Evolutionary conservation across 2,113 vertebrate genomes (phyloP).

Genomic region (Pelecanoides urinatrix): DNA sequence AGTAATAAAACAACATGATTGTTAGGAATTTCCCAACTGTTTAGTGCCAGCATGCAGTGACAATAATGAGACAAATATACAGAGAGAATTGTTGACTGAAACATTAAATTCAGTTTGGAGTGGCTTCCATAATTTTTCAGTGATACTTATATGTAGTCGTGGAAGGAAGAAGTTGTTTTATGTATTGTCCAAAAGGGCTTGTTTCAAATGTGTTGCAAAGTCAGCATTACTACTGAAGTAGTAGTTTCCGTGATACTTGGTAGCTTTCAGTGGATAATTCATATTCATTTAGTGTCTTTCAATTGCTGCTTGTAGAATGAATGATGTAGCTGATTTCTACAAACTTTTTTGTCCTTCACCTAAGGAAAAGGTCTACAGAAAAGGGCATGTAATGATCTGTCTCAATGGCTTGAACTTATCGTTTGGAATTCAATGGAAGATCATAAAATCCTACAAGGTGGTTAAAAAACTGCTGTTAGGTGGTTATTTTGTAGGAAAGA

Average conservation of each 20-base stretch:
- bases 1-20: background rate
- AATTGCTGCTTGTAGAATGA: slow-evolving; percentile 19
- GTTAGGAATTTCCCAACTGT: background rate
- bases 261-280: background rate
- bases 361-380: background rate
- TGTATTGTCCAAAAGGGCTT: slow-evolving; percentile 30
- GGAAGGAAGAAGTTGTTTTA: slow-evolving; percentile 9
- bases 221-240: background rate
- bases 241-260: background rate
- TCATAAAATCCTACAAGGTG: background rate
- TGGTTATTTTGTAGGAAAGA: background rate
- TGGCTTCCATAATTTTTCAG: slow-evolving; percentile 19
- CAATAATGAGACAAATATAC: slow-evolving; percentile 28
- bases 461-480: background rate
- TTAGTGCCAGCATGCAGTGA: background rate
- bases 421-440: background rate
- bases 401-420: background rate
- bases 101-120: slow-evolving; percentile 41
- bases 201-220: background rate
- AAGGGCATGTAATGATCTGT: too few relatives aligned
- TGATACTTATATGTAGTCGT: slow-evolving; percentile 45
- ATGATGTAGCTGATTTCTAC: slow-evolving; percentile 22
- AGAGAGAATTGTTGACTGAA: slow-evolving; percentile 53
- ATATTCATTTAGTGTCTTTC: slow-evolving; percentile 21
- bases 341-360: background rate